Base-by-base conservation (phyloP, 2,113 vertebrate species). In the Melanotaenia duboulayi region DNA sequence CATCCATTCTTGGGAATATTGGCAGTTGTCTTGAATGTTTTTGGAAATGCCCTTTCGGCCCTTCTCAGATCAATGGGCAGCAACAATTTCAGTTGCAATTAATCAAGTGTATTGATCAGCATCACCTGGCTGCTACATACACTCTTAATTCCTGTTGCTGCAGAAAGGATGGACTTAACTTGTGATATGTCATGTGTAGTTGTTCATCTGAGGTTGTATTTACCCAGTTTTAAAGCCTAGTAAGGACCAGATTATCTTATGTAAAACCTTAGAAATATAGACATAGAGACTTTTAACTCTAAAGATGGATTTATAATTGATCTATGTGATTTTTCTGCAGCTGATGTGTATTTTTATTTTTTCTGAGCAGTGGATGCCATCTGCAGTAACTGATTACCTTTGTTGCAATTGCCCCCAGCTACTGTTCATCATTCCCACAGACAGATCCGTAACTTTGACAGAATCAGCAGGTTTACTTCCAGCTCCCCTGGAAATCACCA, bases 361-460 rank as follows among this genome's bases (percentile, higher is more conserved):
- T 49, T 16, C 48, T 10, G 23, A 11, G 28, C 77, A 58, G 4
- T 61, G 22, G 13, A 80, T 61, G 58, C 64, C 69, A 71, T 78
- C 72, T 85, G 71, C 71, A 79, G 40, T 76, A 67, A 80, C 63
- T 71, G 74, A 83, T 80, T 48, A 71, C 65, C 61, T 72, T 64
- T 57, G 71, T 22, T 78, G 65, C 37, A 65, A 52, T 19, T 58
- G 50, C 74, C 73, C 57, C 2, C 3, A 69, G 70, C 58, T 37
- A 14, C 76, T 28, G 63, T 71, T 58, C 82, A 76, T 88, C 76
- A 61, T 61, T 54, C 71, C 63, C 20, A 20, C 56, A 61, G 74
- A 90, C 74, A 83, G 74, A 87, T 84, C 70, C 68, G 76, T 66
- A 62, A 7, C 84, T 81, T 73, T 68, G 76, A 57, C 76, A 62